phyloP scores from a whole-genome alignment of 2,888 invertebrate genomes.

The Parascotia fuliginaria region DNA sequence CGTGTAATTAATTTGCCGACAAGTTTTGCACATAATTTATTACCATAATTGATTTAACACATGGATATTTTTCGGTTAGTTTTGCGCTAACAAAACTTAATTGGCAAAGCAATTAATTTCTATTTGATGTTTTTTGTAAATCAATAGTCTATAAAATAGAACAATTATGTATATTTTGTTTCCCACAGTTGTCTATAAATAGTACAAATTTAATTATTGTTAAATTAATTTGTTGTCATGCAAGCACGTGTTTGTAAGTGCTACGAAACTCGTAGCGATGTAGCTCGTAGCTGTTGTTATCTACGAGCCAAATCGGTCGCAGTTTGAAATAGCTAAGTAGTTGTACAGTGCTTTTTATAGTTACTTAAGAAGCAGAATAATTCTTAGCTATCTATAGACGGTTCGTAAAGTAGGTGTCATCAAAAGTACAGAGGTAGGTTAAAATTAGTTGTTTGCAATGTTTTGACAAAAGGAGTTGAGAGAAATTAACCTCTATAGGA shows the following conservation, averaged over 20 bases:
- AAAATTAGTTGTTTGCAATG: too few relatives aligned
- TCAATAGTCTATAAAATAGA: conserved; percentile 11
- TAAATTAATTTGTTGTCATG: background rate
- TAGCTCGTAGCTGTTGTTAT: conserved; percentile 8
- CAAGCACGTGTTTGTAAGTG: background rate
- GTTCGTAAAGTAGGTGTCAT: background rate
- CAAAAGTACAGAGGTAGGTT: too few relatives aligned
- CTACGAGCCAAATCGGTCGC: conserved; percentile 4
- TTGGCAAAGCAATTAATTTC: conserved; percentile 35
- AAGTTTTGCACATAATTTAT: conserved; percentile 37
- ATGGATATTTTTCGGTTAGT: conserved; percentile 22
- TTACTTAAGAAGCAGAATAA: too few relatives aligned
- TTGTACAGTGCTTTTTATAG: background rate
- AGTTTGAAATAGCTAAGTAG: background rate
- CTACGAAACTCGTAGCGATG: conserved; percentile 15
- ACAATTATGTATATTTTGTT: conserved; percentile 22
- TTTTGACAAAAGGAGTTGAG: too few relatives aligned
- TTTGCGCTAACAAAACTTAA: conserved; percentile 36
- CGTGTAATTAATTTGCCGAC: conserved; percentile 33
- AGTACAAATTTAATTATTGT: background rate
- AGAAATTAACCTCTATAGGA: too few relatives aligned
- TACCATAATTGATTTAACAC: conserved; percentile 44
- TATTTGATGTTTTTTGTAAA: conserved; percentile 24
- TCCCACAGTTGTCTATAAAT: background rate
- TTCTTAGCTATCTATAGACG: background rate